Percentiles rank a stretch among this genome's conserved stretches.
Evolutionary conservation across 2,113 vertebrate genomes (phyloP).

Genomic region (Hassar affinis): DNA sequence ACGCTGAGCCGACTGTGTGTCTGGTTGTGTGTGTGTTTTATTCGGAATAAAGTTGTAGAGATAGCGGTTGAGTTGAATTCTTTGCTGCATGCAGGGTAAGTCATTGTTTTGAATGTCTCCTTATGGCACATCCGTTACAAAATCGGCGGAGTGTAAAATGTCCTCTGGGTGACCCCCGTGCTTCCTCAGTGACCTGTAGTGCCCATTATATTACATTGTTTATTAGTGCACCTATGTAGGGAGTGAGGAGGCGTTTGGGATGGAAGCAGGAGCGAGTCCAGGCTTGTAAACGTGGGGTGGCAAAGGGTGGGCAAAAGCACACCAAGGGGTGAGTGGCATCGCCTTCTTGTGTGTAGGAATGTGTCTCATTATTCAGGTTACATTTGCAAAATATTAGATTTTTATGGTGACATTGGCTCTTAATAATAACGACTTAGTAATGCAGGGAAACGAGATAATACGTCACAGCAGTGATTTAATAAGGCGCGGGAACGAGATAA

Average conservation of each 20-base stretch:
- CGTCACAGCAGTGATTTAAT: not conserved
- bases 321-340: not conserved
- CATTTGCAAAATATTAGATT: not conserved
- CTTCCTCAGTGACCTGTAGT: not conserved
- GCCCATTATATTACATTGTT: not conserved
- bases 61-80: not conserved
- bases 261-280: not conserved
- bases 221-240: not conserved
- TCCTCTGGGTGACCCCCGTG: not conserved
- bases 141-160: no score
- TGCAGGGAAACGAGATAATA: not conserved
- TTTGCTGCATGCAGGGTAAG: slow-evolving; percentile 3
- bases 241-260: not conserved
- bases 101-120: not conserved
- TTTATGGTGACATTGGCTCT: not conserved
- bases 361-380: not conserved
- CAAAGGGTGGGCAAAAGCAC: not conserved
- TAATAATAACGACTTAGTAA: no score
- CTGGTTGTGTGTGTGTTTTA: not conserved
- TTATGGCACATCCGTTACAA: not conserved
- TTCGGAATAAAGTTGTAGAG: not conserved
- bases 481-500: not conserved
- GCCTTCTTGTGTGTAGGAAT: not conserved
- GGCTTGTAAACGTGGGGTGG: not conserved
- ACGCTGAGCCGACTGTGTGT: not conserved